Conservation (phyloP, 2,113 vertebrate species). For the Syngnathus floridae region DNA sequence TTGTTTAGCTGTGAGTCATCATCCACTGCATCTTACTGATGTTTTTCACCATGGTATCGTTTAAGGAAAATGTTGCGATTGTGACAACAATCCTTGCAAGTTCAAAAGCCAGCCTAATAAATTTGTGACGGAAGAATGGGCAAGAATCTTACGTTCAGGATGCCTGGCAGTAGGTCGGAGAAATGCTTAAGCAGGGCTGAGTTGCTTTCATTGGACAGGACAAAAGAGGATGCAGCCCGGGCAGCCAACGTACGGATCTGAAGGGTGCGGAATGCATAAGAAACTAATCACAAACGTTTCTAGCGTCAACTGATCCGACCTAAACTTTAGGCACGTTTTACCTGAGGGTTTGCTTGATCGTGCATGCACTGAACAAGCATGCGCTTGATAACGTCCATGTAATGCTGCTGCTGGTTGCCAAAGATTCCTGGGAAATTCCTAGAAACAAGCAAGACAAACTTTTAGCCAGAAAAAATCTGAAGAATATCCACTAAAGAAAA, state of each 20-base stretch:
- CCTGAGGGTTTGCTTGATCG: conserved; percentile 89
- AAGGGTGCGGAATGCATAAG: neutral
- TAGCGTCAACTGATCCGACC: neutral
- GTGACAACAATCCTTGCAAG: no score
- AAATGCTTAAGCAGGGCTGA: conserved; percentile 91
- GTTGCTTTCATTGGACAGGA: conserved; percentile 94
- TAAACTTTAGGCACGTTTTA: conserved; percentile 43
- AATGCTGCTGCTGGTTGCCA: conserved; percentile 98
- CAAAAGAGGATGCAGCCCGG: conserved; percentile 88
- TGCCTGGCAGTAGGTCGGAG: conserved; percentile 87
- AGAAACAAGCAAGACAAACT: neutral
- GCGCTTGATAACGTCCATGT: conserved; percentile 95
- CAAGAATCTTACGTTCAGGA: conserved; percentile 80
- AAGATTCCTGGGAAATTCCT: conserved; percentile 99
- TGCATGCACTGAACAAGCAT: conserved; percentile 99
- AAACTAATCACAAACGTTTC: neutral
- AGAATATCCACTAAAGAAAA: neutral
- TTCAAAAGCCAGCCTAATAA: neutral
- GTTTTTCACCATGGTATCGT: no score
- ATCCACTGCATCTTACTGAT: no score
- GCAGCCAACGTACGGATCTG: conserved; percentile 89
- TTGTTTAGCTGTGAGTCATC: no score
- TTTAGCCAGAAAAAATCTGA: neutral
- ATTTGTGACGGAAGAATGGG: neutral
- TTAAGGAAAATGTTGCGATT: no score